Evolutionary conservation across 2,797 vertebrate genomes (phyloP).

Genomic region (Eulemur albifrons): DNA sequence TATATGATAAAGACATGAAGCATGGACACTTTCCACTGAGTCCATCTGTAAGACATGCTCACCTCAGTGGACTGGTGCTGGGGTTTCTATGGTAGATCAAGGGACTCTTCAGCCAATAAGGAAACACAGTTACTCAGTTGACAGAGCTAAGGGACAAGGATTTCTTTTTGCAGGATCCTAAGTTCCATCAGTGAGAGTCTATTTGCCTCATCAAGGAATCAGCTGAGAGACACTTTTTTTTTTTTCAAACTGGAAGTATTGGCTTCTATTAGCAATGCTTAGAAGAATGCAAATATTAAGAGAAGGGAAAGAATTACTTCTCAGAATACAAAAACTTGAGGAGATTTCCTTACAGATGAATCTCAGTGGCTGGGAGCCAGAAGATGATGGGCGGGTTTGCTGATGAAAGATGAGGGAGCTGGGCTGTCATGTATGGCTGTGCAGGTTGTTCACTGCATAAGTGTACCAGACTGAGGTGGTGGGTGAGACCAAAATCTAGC

Average conservation of each 20-base stretch:
- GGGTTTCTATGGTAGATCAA: neutral
- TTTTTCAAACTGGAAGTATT: conserved; percentile 14
- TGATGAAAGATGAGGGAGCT: neutral
- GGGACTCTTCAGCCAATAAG: neutral
- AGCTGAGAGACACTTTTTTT: neutral
- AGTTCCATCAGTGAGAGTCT: neutral
- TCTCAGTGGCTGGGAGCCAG: neutral
- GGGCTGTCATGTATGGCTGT: rapidly evolving
- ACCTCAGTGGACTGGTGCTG: neutral
- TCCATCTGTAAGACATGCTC: conserved; percentile 10
- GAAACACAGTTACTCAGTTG: conserved; percentile 11
- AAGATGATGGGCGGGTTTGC: neutral
- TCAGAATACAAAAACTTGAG: neutral
- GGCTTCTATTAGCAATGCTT: conserved; percentile 5
- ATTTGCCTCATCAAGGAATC: neutral
- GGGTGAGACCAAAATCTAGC: neutral
- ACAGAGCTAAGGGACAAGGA: neutral
- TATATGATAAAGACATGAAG: conserved; percentile 39
- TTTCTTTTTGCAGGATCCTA: neutral
- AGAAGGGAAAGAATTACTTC: conserved; percentile 34
- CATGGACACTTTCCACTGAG: neutral
- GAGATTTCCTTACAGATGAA: conserved; percentile 5
- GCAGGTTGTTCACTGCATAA: neutral
- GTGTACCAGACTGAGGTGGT: too few relatives aligned
- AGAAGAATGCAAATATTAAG: conserved; percentile 13